phyloP scores from a whole-genome alignment of 2,113 vertebrate species.

The Periophthalmodon schlosseri region DNA sequence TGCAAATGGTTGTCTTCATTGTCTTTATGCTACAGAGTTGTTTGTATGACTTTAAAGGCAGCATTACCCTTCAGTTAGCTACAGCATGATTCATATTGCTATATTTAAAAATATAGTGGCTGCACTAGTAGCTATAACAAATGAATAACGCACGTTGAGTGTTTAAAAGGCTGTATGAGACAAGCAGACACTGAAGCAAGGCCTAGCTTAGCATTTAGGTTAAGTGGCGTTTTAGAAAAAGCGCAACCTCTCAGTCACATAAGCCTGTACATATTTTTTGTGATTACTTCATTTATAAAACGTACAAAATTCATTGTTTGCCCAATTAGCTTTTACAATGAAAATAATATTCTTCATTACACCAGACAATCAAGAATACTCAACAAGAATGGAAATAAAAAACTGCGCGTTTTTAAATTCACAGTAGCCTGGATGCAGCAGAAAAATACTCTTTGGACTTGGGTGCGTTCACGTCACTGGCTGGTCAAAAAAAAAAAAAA shows the following conservation, averaged over 20 bases:
- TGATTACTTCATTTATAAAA: conserved; percentile 18
- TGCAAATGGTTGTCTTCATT: conserved; percentile 70
- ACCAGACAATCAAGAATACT: conserved; percentile 63
- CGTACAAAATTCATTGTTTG: conserved; percentile 62
- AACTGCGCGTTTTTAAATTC: conserved; percentile 81
- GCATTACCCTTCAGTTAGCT: conserved; percentile 73
- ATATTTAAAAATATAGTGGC: conserved; percentile 71
- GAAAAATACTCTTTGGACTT: conserved; percentile 99
- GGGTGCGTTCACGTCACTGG: conserved; percentile 80
- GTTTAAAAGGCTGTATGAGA: conserved; percentile 59
- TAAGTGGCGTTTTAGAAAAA: conserved; percentile 57
- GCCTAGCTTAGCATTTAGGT: conserved; percentile 58
- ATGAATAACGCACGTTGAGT: conserved; percentile 45
- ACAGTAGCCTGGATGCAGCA: conserved; percentile 99
- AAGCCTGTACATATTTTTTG: conserved; percentile 31
- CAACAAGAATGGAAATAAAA: conserved; percentile 77
- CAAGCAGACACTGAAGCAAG: conserved; percentile 55
- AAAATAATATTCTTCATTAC: conserved; percentile 56
- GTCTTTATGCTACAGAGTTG: conserved; percentile 78
- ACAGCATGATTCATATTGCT: conserved; percentile 79
- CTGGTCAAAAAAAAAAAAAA: conserved; percentile 75
- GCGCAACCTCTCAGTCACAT: conserved; percentile 50
- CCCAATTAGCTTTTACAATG: conserved; percentile 59
- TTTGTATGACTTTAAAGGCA: conserved; percentile 74
- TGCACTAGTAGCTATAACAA: conserved; percentile 54